phyloP scores from a whole-genome alignment of 2,888 invertebrate genomes.

The Ecliptopera silaceata region DNA sequence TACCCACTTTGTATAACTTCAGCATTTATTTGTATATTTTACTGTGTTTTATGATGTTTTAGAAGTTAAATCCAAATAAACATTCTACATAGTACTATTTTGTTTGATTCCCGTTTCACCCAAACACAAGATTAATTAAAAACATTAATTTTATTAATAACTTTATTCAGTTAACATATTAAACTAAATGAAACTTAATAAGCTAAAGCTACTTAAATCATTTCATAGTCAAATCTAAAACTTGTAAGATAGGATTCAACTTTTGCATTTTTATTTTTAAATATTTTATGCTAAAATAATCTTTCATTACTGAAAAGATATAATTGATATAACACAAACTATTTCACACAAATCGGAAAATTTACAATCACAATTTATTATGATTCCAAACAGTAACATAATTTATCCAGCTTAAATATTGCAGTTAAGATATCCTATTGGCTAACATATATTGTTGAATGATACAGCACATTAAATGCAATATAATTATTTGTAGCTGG shows the following conservation, averaged over 20 bases:
- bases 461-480: constrained; percentile 12
- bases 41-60: constrained; percentile 79
- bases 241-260: constrained; percentile 13
- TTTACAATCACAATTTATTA: no score
- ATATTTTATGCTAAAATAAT: neutral
- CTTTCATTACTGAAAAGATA: no score
- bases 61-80: constrained; percentile 80
- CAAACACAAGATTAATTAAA: neutral
- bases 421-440: no score
- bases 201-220: constrained; percentile 29
- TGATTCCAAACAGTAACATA: no score
- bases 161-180: constrained; percentile 35
- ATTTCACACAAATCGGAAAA: no score
- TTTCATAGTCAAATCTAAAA: constrained; percentile 23
- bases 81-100: constrained; percentile 76
- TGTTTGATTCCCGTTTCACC: constrained; percentile 10
- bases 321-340: no score
- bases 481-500: neutral
- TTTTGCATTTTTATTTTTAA: neutral
- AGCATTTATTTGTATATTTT: constrained; percentile 80
- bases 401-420: no score
- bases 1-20: constrained; percentile 60
- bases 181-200: constrained; percentile 38
- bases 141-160: constrained; percentile 4
- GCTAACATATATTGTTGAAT: no score